These are phyloP conservation scores for Ceratina calcarata DNA, from an alignment of 1,140 invertebrate species.

Conservation along the genomic window DNA sequence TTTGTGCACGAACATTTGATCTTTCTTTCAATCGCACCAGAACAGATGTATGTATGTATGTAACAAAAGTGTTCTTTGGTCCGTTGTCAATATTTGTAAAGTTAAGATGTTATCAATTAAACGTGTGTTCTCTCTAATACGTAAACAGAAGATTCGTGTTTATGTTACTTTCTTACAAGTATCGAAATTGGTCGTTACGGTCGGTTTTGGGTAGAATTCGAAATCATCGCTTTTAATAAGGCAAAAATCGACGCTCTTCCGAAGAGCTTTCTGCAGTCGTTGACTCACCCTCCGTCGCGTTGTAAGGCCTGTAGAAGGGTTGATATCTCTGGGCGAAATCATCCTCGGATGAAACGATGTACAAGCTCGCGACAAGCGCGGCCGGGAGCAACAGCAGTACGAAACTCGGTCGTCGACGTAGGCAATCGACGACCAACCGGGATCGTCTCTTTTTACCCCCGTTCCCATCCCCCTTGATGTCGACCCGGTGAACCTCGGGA, in stretches of 20 bases:
- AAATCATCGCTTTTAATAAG: too few relatives aligned
- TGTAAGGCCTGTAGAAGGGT: slow-evolving; percentile 55
- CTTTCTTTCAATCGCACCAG: too few relatives aligned
- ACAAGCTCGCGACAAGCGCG: slow-evolving; percentile 70
- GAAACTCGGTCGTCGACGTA: slow-evolving; percentile 65
- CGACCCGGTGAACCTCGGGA: too few relatives aligned
- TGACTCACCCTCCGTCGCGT: slow-evolving; percentile 54
- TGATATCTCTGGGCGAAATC: slow-evolving; percentile 65
- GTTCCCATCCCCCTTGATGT: neutral
- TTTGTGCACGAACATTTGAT: slow-evolving; percentile 15
- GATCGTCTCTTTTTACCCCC: slow-evolving; percentile 56
- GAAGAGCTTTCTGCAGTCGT: neutral
- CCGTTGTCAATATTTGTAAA: too few relatives aligned
- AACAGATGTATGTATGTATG: too few relatives aligned
- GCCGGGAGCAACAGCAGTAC: slow-evolving; percentile 69
- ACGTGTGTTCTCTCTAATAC: too few relatives aligned
- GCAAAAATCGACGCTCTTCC: too few relatives aligned
- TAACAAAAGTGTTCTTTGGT: too few relatives aligned
- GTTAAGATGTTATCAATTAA: neutral
- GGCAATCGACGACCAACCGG: slow-evolving; percentile 62
- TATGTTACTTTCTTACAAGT: neutral
- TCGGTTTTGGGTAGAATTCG: too few relatives aligned
- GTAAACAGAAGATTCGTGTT: too few relatives aligned
- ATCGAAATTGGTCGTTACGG: too few relatives aligned
- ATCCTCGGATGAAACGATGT: slow-evolving; percentile 64